Evolutionary conservation across 2,113 vertebrate species (phyloP).

Genomic region (Notarius lentiginosus): DNA sequence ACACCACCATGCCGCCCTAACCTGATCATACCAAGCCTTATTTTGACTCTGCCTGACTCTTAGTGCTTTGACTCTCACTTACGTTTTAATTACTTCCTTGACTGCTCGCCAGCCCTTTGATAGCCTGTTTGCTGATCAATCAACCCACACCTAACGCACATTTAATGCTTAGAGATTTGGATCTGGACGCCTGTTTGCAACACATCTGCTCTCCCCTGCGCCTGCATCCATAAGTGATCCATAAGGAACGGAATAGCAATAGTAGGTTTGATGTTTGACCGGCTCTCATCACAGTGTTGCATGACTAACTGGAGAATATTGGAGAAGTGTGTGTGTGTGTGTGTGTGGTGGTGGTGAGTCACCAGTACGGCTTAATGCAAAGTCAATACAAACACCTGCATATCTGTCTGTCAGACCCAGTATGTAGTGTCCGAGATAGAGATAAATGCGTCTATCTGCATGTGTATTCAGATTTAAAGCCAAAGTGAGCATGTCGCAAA

Average conservation of each 20-base stretch:
- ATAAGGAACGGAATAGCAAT: constrained; percentile 23
- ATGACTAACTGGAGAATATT: constrained; percentile 17
- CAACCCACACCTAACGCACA: no score
- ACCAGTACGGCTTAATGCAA: constrained; percentile 17
- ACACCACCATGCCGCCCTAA: no score
- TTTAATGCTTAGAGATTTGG: no score
- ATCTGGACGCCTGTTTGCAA: no score
- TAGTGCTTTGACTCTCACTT: no score
- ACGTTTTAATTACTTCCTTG: no score
- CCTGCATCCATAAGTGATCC: no score
- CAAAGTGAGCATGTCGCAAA: background rate
- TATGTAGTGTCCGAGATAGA: background rate
- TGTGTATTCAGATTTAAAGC: background rate
- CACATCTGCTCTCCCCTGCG: no score
- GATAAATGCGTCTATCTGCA: background rate
- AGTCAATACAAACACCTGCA: constrained; percentile 20
- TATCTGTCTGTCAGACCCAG: background rate
- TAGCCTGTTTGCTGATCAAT: no score
- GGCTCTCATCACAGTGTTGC: constrained; percentile 24
- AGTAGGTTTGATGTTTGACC: constrained; percentile 34
- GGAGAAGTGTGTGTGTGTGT: constrained; percentile 12
- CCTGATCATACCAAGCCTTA: no score
- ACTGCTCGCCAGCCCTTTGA: no score
- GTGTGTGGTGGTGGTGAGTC: constrained; percentile 4
- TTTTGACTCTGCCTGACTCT: no score